A percentile compares a stretch with the other conserved stretches of the same genome.
Evolutionary conservation across 2,888 invertebrate genomes (phyloP).

Genomic region (Polydrusus cervinus): DNA sequence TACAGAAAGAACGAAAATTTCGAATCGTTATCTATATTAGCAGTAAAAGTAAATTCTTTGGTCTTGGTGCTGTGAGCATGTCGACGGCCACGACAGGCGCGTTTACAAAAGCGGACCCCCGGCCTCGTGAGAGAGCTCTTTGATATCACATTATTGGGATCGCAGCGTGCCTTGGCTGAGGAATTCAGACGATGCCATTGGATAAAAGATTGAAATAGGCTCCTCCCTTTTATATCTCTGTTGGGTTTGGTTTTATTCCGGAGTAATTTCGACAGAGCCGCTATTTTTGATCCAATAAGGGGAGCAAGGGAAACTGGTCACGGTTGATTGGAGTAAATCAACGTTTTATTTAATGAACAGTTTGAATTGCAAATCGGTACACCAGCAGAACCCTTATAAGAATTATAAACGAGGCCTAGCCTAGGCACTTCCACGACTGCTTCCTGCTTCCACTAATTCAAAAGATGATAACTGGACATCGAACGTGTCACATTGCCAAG

Average conservation of each 20-base stretch:
- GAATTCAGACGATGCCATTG: constrained; percentile 62
- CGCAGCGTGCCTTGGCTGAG: constrained; percentile 62
- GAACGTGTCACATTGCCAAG: no score
- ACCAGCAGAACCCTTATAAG: background rate
- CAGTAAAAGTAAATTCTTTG: no score
- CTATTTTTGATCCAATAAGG: constrained; percentile 41
- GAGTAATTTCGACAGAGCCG: constrained; percentile 48
- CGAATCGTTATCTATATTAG: no score
- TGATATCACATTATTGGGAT: constrained; percentile 68
- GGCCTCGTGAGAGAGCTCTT: constrained; percentile 56
- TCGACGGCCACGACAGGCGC: constrained; percentile 34
- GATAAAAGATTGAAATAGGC: constrained; percentile 62
- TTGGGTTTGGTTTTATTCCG: constrained; percentile 42
- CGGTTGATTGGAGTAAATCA: background rate
- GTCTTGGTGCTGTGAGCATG: constrained; percentile 17
- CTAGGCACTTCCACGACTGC: no score
- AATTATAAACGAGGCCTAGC: no score
- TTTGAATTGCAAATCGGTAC: no score
- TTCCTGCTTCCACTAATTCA: no score
- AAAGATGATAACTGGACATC: no score
- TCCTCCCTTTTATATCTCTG: constrained; percentile 52
- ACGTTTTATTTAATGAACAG: background rate
- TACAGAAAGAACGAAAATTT: no score
- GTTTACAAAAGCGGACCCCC: constrained; percentile 31
- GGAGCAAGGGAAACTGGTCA: background rate